These are phyloP conservation scores for Esperia sulphurella DNA, from an alignment of 2,888 invertebrate species.

Conservation along the genomic window DNA sequence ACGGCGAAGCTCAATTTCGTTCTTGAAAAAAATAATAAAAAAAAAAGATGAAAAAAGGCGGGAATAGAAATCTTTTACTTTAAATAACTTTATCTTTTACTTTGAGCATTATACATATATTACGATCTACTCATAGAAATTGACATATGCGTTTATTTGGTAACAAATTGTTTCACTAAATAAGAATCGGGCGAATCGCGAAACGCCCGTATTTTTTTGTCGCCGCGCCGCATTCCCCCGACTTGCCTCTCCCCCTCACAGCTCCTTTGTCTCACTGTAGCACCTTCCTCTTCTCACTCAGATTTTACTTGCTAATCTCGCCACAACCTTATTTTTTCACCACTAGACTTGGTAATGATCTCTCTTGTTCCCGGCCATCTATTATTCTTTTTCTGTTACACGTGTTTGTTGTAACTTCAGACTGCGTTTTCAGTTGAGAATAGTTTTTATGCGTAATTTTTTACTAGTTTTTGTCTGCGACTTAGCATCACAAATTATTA, in stretches of 20 bases:
- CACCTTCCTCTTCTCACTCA: background rate
- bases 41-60: too few relatives aligned
- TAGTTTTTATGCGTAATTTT: too few relatives aligned
- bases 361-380: background rate
- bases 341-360: slow-evolving; percentile 14
- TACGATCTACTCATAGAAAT: too few relatives aligned
- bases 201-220: slow-evolving; percentile 2
- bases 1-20: too few relatives aligned
- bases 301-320: slow-evolving; percentile 13
- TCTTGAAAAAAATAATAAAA: too few relatives aligned
- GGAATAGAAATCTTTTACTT: too few relatives aligned
- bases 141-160: too few relatives aligned
- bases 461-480: too few relatives aligned
- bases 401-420: background rate
- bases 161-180: background rate
- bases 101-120: too few relatives aligned
- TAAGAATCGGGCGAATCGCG: background rate
- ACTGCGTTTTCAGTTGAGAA: too few relatives aligned
- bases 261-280: background rate
- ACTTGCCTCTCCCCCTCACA: background rate
- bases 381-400: background rate
- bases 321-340: slow-evolving; percentile 7
- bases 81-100: too few relatives aligned
- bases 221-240: background rate
- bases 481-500: too few relatives aligned